Evolutionary conservation across 2,888 invertebrate species (phyloP), one percentile per base, ranked within the genome.

Genomic region (Dione vanillae): DNA sequence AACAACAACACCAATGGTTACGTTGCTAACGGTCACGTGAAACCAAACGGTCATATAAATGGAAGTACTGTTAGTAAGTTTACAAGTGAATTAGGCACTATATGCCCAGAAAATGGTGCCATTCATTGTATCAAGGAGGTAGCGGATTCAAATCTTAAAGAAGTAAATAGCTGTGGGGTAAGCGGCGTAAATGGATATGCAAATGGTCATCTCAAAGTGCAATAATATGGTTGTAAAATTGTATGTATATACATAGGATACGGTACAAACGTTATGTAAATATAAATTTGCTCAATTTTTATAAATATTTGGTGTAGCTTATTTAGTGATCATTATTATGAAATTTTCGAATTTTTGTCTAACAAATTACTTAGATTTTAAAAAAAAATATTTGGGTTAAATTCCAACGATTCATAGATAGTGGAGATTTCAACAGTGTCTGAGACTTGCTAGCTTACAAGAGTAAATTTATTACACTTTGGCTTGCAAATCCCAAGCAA

Each of bases 191-290:
- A 87, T 68, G 85, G 86, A 43, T 83, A 80, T 74, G 77, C 80
- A 71, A 88, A 88, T 73, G 83, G 86, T 51, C 80, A 83, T 72
- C 80, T 80, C 65, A 92, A 92, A 82, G 78, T 87, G 76, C 92
- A 89, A 82, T 92, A 92, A n/a, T n/a, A n/a, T n/a, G n/a, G 80
- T 74, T 62, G 41, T 64, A 59, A 47, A 16, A 43, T 9, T 49
- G 20, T 54, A 70, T 61, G 19, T 65, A 51, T 70, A 54, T 70
- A 69, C 62, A 72, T 70, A 70, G 35, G 70, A 56, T 43, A 67
- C 47, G 65, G 72, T 72, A 72, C 72, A 70, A 74, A 74, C 45
- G 65, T 68, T 67, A 56, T 49, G 16, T 59, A 16, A n/a, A n/a
- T n/a, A n/a, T n/a, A n/a, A 19, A 41, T 56, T 45, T 65, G 64